A percentile compares a stretch with the other conserved stretches of the same genome.
These are phyloP conservation scores for Clupea harengus DNA, from an alignment of 2,113 vertebrate species.

Conservation along the genomic window DNA sequence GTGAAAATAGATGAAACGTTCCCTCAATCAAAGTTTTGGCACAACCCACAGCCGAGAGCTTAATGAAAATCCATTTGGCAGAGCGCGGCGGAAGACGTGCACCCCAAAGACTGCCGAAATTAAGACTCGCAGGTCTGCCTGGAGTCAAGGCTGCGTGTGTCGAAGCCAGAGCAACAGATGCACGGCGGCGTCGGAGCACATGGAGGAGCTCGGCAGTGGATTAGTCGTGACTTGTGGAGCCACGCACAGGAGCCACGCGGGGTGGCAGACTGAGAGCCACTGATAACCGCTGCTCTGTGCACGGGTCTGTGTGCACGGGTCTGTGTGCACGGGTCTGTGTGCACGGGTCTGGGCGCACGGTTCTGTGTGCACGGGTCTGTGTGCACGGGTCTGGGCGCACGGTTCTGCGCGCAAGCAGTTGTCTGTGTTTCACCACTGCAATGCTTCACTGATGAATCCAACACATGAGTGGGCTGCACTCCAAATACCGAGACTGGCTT, in stretches of 20 bases:
- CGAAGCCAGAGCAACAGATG: conserved; percentile 44
- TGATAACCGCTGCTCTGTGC: conserved; percentile 17
- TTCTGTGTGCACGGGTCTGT: no score
- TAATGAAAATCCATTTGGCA: conserved; percentile 44
- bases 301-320: neutral
- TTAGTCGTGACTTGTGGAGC: conserved; percentile 33
- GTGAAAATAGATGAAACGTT: conserved; percentile 41
- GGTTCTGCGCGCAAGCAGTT: conserved; percentile 19
- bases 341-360: neutral
- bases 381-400: no score
- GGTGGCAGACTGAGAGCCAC: conserved; percentile 28
- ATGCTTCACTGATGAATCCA: conserved; percentile 34
- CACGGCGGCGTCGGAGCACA: conserved; percentile 30
- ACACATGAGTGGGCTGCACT: conserved; percentile 35
- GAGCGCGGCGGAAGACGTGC: conserved; percentile 29
- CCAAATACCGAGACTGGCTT: neutral
- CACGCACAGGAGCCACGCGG: conserved; percentile 10
- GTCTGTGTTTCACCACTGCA: conserved; percentile 18
- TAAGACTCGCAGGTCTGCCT: conserved; percentile 34
- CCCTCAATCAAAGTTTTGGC: conserved; percentile 41
- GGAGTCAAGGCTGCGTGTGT: conserved; percentile 28
- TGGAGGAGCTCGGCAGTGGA: conserved; percentile 33
- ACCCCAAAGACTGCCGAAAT: conserved; percentile 31
- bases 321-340: conserved; percentile 20
- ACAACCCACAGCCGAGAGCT: conserved; percentile 33